These are phyloP conservation scores for Urocyon cinereoargenteus DNA, from an alignment of 2,797 vertebrate genomes.

Conservation along the genomic window DNA sequence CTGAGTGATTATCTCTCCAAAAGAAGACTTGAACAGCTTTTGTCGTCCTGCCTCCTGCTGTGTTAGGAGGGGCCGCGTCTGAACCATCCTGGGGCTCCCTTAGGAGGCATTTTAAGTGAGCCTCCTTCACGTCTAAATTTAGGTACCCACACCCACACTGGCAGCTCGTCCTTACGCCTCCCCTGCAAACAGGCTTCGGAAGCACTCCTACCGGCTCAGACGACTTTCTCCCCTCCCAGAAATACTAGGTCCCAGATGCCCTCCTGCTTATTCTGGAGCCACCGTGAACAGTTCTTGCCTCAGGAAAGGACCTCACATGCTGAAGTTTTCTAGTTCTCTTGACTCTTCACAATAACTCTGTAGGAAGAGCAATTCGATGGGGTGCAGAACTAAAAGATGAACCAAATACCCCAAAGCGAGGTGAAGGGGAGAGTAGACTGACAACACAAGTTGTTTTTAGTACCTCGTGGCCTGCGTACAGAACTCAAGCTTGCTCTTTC, in stretches of 20 bases:
- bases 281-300: neutral
- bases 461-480: neutral
- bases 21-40: too few relatives aligned
- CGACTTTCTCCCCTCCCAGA: neutral
- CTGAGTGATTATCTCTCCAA: neutral
- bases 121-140: neutral
- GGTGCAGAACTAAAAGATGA: neutral
- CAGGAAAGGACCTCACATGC: neutral
- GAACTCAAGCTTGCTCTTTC: neutral
- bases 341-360: neutral
- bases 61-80: neutral
- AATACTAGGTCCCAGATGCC: rapidly evolving
- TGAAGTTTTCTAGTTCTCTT: neutral
- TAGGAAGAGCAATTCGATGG: neutral
- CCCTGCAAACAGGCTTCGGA: neutral
- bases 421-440: neutral
- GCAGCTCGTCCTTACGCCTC: neutral
- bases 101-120: rapidly evolving
- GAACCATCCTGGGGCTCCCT: neutral
- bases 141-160: neutral
- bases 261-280: neutral
- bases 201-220: neutral
- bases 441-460: neutral
- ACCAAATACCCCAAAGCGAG: neutral
- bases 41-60: neutral